Evolutionary conservation across 1,140 invertebrate species (phyloP).

Genomic region (Drosophila lacteicornis): DNA sequence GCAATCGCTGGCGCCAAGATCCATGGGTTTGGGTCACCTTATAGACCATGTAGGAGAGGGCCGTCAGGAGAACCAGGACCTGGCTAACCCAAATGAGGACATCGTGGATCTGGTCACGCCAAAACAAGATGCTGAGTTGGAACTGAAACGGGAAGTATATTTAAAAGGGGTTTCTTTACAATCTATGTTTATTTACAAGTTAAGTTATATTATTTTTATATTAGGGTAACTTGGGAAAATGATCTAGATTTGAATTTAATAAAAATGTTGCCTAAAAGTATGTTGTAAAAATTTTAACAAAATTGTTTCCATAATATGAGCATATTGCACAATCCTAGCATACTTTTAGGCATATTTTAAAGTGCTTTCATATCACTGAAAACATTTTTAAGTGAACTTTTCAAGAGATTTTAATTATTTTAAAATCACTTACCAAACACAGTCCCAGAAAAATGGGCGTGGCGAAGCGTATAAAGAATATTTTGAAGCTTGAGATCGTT

Average conservation of each 20-base stretch:
- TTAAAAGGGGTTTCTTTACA: neutral
- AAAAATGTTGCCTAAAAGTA: too few species aligned
- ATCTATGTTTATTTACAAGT: neutral
- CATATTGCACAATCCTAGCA: too few species aligned
- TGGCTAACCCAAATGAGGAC: conserved; percentile 63
- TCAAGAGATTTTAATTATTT: too few species aligned
- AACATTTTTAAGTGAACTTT: too few species aligned
- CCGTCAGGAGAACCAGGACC: conserved; percentile 56
- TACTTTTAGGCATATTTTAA: too few species aligned
- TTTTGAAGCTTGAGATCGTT: conserved; percentile 86
- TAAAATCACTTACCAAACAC: conserved; percentile 46
- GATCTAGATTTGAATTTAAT: too few species aligned
- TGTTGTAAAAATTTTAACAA: too few species aligned
- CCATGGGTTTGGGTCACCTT: conserved; percentile 72
- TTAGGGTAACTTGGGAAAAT: too few species aligned
- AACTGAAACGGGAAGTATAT: conserved; percentile 31
- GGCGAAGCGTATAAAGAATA: conserved; percentile 71
- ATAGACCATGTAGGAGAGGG: conserved; percentile 67
- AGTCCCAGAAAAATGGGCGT: conserved; percentile 70
- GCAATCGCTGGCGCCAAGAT: conserved; percentile 54
- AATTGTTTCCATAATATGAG: too few species aligned
- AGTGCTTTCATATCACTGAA: too few species aligned
- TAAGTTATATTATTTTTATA: neutral
- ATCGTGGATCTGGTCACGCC: conserved; percentile 26
- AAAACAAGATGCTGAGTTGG: conserved; percentile 45